These are phyloP conservation scores for Hippasteria phrygiana DNA, from an alignment of 53 echinoderm and acorn worm species.

Conservation along the genomic window DNA sequence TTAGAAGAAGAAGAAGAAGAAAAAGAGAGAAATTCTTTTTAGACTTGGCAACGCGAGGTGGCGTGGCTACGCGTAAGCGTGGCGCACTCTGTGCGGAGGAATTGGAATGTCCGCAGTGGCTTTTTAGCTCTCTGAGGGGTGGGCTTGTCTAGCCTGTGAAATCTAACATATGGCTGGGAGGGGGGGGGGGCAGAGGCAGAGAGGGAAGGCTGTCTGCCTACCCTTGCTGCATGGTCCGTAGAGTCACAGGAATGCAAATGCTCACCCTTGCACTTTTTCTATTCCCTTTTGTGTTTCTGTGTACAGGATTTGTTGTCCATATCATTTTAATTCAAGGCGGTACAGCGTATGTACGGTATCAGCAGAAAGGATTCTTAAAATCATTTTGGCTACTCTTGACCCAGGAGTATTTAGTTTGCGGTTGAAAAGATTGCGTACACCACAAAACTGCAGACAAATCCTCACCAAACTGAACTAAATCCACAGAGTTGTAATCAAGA, in stretches of 20 bases:
- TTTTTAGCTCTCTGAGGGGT: conserved; percentile 11
- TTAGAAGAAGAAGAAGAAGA: neutral
- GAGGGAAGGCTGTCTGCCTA: neutral
- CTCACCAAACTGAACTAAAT: too few relatives aligned
- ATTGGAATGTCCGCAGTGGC: conserved; percentile 37
- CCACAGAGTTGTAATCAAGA: too few relatives aligned
- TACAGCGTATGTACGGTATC: too few relatives aligned
- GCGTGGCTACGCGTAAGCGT: conserved; percentile 4
- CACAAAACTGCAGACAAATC: too few relatives aligned
- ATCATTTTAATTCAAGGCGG: too few relatives aligned
- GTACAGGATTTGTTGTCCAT: too few relatives aligned
- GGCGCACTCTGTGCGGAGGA: conserved; percentile 33
- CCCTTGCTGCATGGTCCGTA: conserved; percentile 12
- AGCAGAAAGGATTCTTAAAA: too few relatives aligned
- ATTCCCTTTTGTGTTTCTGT: too few relatives aligned
- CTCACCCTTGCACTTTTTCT: neutral
- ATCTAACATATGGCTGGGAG: conserved; percentile 49
- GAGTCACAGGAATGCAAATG: conserved; percentile 52
- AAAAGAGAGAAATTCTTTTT: conserved; percentile 18
- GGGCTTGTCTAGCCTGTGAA: conserved; percentile 54
- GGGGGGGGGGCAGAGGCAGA: neutral
- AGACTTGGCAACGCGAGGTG: conserved; percentile 48
- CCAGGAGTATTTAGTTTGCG: too few relatives aligned
- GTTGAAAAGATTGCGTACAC: too few relatives aligned
- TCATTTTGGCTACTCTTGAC: too few relatives aligned